Evolutionary conservation across 2,888 invertebrate species (phyloP), one percentile per base, ranked within the genome.

Genomic region (Chirona hameri): DNA sequence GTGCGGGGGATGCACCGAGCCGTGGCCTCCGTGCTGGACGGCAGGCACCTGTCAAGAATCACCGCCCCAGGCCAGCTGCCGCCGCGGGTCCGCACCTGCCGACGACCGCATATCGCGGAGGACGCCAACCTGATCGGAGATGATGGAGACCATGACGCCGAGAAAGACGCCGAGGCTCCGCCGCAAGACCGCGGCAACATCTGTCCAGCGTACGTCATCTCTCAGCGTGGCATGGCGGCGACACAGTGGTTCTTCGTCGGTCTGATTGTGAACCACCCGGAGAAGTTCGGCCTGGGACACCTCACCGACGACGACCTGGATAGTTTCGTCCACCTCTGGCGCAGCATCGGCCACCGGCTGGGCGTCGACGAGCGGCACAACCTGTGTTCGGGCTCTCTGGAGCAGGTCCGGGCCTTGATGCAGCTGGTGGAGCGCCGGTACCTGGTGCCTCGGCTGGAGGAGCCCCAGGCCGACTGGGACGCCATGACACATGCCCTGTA

Each of bases 301-400:
- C 88, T 90, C 4, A 90, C 89, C 18, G 88, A 89, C 0, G 91
- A 91, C 79, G 93, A 95, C 84, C 90, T 94, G 86, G 93, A 93
- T 81, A 93, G 92, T 0, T 93, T 94, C 84, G 89, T 94, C 12
- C 95, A 97, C 87, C 91, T 95, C 86, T 97, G 96, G 97, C 91
- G 93, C 84, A 93, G 94, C 0, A 90, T 97, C 80, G 96, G 95
- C 0, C 90, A 93, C 86, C 89, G 95, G 87, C 90, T 97, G 84
- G 97, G 97, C 4, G 91, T 97, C 84, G 91, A 94, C 85, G 95
- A 97, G 86, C 92, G 90, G 92, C 93, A 86, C 84, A 90, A 89
- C 84, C 87, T 89, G 79, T 89, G 89, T 83, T 85, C 85, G 3
- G 89, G 88, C 2, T 86, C 86, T 39, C 83, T 89, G 79, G 85